These are phyloP conservation scores for Pristionchus fissidentatus DNA, from an alignment of 2,888 invertebrate species.

Conservation along the genomic window DNA sequence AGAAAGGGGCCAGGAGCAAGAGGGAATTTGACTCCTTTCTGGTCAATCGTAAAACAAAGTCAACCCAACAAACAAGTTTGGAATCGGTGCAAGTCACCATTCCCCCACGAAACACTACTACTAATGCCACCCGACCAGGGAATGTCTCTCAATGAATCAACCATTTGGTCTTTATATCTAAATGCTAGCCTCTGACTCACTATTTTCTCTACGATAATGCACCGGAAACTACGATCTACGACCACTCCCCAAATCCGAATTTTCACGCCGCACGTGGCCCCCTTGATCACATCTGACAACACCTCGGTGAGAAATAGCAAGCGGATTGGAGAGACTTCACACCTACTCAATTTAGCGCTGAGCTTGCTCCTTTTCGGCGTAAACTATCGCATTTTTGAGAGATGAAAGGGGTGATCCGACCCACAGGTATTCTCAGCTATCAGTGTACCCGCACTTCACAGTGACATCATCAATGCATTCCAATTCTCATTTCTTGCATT, in stretches of 20 bases:
- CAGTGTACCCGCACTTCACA: slow-evolving; percentile 1
- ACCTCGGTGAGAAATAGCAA: not conserved
- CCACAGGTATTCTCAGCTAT: not conserved
- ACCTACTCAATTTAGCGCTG: not conserved
- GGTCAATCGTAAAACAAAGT: too few species aligned
- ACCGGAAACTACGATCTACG: too few species aligned
- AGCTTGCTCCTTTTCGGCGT: slow-evolving; percentile 8
- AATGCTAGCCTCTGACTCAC: too few species aligned
- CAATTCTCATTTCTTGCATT: slow-evolving; percentile 9
- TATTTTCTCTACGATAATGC: not conserved
- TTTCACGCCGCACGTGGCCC: not conserved
- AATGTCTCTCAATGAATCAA: too few species aligned
- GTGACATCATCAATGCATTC: not conserved
- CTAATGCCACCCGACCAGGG: too few species aligned
- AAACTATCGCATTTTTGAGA: not conserved
- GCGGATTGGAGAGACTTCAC: not conserved
- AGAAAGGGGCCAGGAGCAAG: too few species aligned
- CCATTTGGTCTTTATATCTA: too few species aligned
- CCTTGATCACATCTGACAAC: not conserved
- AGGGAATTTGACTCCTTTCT: too few species aligned
- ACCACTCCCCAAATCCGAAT: not conserved
- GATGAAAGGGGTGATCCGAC: slow-evolving; percentile 17
- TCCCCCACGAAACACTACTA: too few species aligned
- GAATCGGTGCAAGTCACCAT: too few species aligned
- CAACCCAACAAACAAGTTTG: too few species aligned